Evolutionary conservation across 2,888 invertebrate genomes (phyloP).

Genomic region (Spialia ferax): DNA sequence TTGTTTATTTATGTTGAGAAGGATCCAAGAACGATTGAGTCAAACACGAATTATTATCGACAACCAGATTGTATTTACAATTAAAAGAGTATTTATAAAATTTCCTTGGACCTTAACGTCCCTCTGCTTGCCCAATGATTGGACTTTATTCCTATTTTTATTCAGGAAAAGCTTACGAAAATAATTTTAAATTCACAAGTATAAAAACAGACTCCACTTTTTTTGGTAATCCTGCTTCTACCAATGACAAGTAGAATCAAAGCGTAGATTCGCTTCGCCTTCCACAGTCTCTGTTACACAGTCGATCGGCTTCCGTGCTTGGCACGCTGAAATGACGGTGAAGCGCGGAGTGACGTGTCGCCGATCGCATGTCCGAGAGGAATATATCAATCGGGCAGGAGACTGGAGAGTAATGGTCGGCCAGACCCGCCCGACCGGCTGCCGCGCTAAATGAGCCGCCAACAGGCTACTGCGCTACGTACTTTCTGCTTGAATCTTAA

Average conservation of each 20-base stretch:
- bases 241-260: neutral
- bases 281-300: neutral
- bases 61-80: constrained; percentile 34
- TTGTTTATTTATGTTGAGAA: constrained; percentile 62
- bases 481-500: constrained; percentile 82
- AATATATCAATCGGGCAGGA: constrained; percentile 78
- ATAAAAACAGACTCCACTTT: neutral
- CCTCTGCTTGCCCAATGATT: neutral
- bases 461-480: constrained; percentile 69
- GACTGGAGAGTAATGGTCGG: constrained; percentile 71
- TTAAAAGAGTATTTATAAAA: neutral
- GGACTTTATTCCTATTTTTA: neutral
- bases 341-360: constrained; percentile 75
- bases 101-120: neutral
- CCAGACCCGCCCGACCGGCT: constrained; percentile 58
- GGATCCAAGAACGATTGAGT: constrained; percentile 42
- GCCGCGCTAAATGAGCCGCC: constrained; percentile 60
- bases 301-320: constrained; percentile 22
- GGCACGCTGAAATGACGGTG: constrained; percentile 46
- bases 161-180: neutral
- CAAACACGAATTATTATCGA: constrained; percentile 45
- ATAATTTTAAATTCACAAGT: too few relatives aligned
- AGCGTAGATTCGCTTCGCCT: neutral
- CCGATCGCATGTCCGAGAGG: constrained; percentile 81
- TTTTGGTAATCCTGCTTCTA: neutral